These are phyloP conservation scores for Egretta garzetta DNA, from an alignment of 2,113 vertebrate species.

Conservation along the genomic window DNA sequence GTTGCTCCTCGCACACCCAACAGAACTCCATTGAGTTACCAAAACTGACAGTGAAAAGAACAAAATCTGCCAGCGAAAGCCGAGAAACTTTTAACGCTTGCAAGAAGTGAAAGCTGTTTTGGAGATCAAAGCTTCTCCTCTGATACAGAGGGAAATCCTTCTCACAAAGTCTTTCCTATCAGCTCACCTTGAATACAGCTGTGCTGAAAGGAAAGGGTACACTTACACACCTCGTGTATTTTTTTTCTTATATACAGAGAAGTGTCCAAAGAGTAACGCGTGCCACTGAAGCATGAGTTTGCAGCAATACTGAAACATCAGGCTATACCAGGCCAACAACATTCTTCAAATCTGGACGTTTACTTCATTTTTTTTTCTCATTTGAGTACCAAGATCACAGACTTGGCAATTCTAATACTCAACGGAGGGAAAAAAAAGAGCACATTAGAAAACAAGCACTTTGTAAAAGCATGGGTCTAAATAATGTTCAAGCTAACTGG, in stretches of 20 bases:
- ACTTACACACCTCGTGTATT: neutral
- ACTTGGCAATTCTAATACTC: neutral
- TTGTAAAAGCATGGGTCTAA: neutral
- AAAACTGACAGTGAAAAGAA: neutral
- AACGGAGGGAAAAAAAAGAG: neutral
- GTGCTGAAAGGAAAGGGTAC: neutral
- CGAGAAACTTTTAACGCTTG: neutral
- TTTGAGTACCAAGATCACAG: neutral
- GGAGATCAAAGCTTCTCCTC: neutral
- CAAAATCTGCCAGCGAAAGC: neutral
- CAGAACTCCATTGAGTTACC: neutral
- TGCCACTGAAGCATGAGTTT: neutral
- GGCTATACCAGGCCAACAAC: constrained; percentile 15
- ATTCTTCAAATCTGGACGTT: neutral
- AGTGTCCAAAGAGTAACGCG: neutral
- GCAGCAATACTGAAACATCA: constrained; percentile 23
- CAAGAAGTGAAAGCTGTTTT: neutral
- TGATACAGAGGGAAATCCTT: neutral
- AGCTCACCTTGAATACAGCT: neutral
- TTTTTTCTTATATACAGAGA: neutral
- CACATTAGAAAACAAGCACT: neutral
- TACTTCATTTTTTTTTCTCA: neutral
- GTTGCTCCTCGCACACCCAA: neutral
- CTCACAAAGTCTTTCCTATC: neutral
- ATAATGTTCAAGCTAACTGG: neutral